Evolutionary conservation across 1,140 invertebrate genomes (phyloP).

Genomic region (Protaetia brevitarsis): DNA sequence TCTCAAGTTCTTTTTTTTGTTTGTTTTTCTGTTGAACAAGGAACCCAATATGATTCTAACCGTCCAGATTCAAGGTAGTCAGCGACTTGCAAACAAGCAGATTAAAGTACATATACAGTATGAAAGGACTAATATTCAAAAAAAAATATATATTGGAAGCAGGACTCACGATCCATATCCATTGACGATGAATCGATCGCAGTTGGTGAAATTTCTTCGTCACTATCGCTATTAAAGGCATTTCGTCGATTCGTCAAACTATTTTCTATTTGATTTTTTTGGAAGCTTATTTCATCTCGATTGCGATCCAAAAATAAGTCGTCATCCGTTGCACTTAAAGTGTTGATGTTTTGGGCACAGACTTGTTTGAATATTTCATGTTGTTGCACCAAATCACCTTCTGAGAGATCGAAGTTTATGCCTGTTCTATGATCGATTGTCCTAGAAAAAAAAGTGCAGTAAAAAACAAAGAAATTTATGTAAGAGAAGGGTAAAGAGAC

Average conservation of each 20-base stretch:
- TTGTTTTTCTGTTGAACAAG: no score
- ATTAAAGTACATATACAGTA: neutral
- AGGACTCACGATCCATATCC: conserved; percentile 45
- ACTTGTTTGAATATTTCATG: conserved; percentile 57
- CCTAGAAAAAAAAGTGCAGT: conserved; percentile 33
- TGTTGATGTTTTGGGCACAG: conserved; percentile 51
- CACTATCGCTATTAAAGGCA: conserved; percentile 40
- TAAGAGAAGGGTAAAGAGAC: conserved; percentile 39
- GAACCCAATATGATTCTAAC: no score
- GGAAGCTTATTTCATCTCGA: conserved; percentile 44
- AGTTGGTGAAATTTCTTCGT: conserved; percentile 37
- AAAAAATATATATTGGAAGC: neutral
- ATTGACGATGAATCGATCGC: conserved; percentile 35
- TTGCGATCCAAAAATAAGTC: conserved; percentile 53
- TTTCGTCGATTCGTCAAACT: conserved; percentile 27
- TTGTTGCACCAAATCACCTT: conserved; percentile 49
- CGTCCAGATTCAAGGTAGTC: no score
- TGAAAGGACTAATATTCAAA: conserved; percentile 8
- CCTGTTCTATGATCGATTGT: conserved; percentile 52
- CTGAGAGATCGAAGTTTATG: conserved; percentile 53
- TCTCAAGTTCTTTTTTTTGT: no score
- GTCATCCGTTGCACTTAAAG: conserved; percentile 56
- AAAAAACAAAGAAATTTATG: no score
- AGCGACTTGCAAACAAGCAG: neutral
- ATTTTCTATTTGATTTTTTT: conserved; percentile 45